Evolutionary conservation across 2,888 invertebrate genomes (phyloP).

Genomic region (Cantharis rustica): DNA sequence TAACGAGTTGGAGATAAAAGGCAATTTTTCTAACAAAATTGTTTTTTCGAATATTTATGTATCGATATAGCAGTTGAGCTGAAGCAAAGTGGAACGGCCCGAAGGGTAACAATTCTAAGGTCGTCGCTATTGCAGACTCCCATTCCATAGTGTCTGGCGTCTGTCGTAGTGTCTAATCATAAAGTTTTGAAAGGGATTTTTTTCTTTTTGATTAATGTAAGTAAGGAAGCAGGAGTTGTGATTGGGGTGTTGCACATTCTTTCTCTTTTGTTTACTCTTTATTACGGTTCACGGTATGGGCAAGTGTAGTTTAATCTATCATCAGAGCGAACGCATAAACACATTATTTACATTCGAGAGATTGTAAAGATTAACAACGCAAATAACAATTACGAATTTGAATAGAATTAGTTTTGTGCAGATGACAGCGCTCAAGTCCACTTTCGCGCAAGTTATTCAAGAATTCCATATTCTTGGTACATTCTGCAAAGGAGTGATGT

Average conservation of each 20-base stretch:
- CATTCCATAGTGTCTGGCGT: conserved; percentile 41
- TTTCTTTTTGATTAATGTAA: conserved; percentile 9
- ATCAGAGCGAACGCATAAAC: not conserved
- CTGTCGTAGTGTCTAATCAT: conserved; percentile 28
- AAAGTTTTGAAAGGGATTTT: conserved; percentile 16
- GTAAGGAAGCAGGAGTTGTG: conserved; percentile 1
- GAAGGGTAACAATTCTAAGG: conserved; percentile 12
- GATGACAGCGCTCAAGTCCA: conserved; percentile 25
- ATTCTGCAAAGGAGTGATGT: not conserved
- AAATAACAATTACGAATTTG: conserved; percentile 28
- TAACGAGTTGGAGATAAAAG: not conserved
- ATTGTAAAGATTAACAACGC: conserved; percentile 22
- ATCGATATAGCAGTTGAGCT: not conserved
- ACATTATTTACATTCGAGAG: conserved; percentile 11
- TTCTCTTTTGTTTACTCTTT: not conserved
- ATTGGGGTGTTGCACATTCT: not conserved
- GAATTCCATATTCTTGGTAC: conserved; percentile 16
- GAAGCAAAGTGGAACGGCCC: not conserved
- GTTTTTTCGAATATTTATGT: not conserved
- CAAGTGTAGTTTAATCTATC: not conserved
- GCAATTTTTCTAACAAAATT: not conserved
- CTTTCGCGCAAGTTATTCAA: conserved; percentile 18
- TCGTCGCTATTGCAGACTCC: conserved; percentile 34
- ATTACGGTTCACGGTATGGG: not conserved
- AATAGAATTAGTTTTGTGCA: conserved; percentile 27